Base-by-base conservation (phyloP, 2,113 vertebrate genomes). In the Oryzias curvinotus region DNA sequence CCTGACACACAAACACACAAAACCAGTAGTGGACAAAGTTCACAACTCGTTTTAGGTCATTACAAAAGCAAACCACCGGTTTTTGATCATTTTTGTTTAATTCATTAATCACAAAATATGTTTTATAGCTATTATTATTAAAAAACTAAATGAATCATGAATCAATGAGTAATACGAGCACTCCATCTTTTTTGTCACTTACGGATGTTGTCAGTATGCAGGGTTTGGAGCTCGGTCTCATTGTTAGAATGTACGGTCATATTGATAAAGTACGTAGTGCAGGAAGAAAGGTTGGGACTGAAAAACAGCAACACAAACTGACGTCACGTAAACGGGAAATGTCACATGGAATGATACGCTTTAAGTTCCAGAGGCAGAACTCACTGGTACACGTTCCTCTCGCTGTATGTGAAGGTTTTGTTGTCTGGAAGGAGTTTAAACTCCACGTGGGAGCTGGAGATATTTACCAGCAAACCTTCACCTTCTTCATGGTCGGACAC, bases 351-450 rank as follows among this genome's bases (percentile, higher is more conserved):
- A 10, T 8, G 10, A 10, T 36, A 36, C 12, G 3, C 36, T 36
- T 36, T 13, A 13, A 36, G 8, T 36, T 36, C 36, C 36, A 48
- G n/a, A n/a, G 23, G 26, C 5, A 25, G 8, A 21, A 55, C 62
- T 55, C 28, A 65, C 62, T 0, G 4, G 51, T n/a, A 47, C 4
- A 7, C 5, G 4, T 65, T 55, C 52, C 18, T 65, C 62, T 48
- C 43, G 4, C 0, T 55, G 18, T 17, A 48, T 18, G 7, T 14
- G 15, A 65, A 36, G 15, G 26, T 53, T 54, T 53, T 30, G 5
- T n/a, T 46, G 25, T 55, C 43, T 10, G 14, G 4, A 7, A 23
- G 26, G 19, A 52, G 59, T 48, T 23, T 21, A 8, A 55, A 30
- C 52, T 55, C 44, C 1, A 48, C 17, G 7, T 65, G 62, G 14